Evolutionary conservation across 92 coral and sea anemone genomes (phyloP).

Genomic region (Chrysogorgia sp.): DNA sequence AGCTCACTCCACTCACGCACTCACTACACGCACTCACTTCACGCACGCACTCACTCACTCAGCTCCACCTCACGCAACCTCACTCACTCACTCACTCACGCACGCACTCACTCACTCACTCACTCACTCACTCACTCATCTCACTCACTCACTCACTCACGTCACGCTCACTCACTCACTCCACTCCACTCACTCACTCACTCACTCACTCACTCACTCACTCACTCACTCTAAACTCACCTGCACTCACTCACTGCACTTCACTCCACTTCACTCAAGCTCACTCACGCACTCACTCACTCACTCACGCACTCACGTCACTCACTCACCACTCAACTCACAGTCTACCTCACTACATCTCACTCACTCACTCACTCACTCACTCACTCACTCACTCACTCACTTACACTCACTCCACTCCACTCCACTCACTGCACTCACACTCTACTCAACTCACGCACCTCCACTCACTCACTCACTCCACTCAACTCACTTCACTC

Average conservation of each 20-base stretch:
- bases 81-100: conserved; percentile 19
- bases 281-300: conserved; percentile 23
- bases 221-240: too few relatives aligned
- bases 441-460: conserved; percentile 17
- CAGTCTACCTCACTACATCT: too few relatives aligned
- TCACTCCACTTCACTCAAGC: background rate
- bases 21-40: too few relatives aligned
- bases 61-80: background rate
- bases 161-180: conserved; percentile 11
- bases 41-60: conserved; percentile 25
- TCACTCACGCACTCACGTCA: background rate
- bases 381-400: conserved; percentile 24
- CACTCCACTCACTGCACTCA: conserved; percentile 20
- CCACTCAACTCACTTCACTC: conserved; percentile 15
- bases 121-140: conserved; percentile 16
- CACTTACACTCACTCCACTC: conserved; percentile 1
- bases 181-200: conserved; percentile 25
- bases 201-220: conserved; percentile 26
- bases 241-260: conserved; percentile 14
- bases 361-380: conserved; percentile 31
- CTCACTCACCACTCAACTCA: conserved; percentile 2
- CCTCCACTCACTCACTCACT: conserved; percentile 4
- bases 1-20: conserved; percentile 34
- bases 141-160: conserved; percentile 21
- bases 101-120: conserved; percentile 15